Base-by-base conservation (phyloP, 2,113 vertebrate genomes). In the Dipodomys ordii region DNA sequence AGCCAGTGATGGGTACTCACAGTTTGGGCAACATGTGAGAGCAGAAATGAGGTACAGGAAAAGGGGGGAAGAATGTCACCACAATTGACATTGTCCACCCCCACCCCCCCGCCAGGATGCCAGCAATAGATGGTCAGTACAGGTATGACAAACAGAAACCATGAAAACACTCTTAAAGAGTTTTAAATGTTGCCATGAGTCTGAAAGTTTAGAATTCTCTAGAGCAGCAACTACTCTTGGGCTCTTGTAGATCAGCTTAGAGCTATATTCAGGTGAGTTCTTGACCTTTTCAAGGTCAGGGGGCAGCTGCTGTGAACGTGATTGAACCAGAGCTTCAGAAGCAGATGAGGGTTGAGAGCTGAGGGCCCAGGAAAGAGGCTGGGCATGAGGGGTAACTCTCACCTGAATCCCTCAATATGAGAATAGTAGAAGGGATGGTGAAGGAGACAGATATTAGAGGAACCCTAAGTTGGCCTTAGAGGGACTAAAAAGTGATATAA, bases 331-430 rank as follows among this genome's bases (percentile, higher is more conserved):
- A 7, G 22, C 8, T 30, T 46, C 2, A 2, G 57, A 12, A 78
- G 69, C 74, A 57, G 15, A 22, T 27, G 1, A 53, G 28, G 44
- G 32, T 22, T 27, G 1, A 53, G n/a, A 53, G n/a, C 2, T 53
- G 76, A 57, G 30, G 28, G 3, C 23, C 35, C 32, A 39, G 68
- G 27, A 16, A 2, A 32, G 25, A 73, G 23, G 23, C 60, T 22
- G 25, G 25, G 69, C 0, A 18, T 28, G n/a, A 15, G 7, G 19
- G 35, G 1, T 13, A 30, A 30, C 27, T 18, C 57, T 76, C 13
- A 18, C 4, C 15, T n/a, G 79, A 23, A 35, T 44, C 57, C 49
- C 32, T 6, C 22, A 72, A 13, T 0, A 0, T 0, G 15, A 30
- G 19, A 23, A 30, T 49, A 32, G 49, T 9, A 53, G 49, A 4